phyloP scores from a whole-genome alignment of 2,797 vertebrate genomes.

The Melanotaenia parkinsoni region DNA sequence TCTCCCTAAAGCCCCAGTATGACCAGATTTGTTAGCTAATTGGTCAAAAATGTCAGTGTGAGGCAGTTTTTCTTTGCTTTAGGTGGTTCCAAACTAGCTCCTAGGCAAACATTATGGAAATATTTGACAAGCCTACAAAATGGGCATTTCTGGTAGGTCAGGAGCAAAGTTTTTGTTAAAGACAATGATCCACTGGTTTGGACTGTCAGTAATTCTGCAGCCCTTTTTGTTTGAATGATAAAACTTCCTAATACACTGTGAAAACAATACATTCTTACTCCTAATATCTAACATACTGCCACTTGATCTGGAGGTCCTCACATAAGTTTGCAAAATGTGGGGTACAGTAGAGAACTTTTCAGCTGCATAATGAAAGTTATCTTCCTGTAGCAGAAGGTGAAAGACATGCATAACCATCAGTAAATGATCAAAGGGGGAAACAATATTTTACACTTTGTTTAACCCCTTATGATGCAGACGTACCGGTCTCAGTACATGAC shows the following conservation, averaged over 20 bases:
- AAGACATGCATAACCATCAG: background rate
- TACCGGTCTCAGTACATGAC: no score
- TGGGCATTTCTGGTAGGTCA: background rate
- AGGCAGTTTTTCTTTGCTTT: background rate
- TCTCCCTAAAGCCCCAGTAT: background rate
- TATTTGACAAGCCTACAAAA: background rate
- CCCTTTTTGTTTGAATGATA: background rate
- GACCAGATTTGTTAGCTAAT: background rate
- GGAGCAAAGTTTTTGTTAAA: background rate
- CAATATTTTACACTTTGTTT: background rate
- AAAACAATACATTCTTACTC: background rate
- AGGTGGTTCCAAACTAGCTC: slow-evolving; percentile 2
- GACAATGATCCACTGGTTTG: background rate
- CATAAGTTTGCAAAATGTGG: background rate
- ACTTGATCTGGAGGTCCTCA: background rate
- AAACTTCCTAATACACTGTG: background rate
- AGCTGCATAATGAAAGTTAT: background rate
- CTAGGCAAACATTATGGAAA: background rate
- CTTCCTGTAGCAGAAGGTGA: background rate
- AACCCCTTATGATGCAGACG: no score
- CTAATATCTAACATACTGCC: background rate
- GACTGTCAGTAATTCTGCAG: background rate
- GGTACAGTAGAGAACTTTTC: background rate
- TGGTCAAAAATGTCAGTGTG: slow-evolving; percentile 8
- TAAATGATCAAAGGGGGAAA: background rate